These are phyloP conservation scores for Ceryle rudis DNA, from an alignment of 2,797 vertebrate species.

Conservation along the genomic window DNA sequence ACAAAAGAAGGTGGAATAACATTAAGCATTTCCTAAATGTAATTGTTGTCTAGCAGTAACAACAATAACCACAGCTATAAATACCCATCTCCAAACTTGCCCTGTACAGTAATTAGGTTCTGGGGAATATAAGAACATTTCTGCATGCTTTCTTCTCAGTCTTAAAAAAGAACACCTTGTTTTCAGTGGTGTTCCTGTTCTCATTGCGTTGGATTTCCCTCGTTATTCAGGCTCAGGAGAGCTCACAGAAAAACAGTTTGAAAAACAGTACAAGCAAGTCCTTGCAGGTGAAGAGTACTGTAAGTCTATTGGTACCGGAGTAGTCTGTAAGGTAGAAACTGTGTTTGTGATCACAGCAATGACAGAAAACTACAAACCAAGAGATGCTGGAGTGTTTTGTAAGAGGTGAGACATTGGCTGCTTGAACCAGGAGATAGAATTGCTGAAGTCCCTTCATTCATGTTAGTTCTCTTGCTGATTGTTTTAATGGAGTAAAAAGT, in stretches of 20 bases:
- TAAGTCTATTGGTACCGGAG: not conserved
- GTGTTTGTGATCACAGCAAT: not conserved
- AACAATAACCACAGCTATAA: not conserved
- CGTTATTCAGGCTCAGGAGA: not conserved
- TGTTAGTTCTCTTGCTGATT: not conserved
- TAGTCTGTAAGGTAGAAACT: not conserved
- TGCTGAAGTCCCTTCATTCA: not conserved
- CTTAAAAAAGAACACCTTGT: not conserved
- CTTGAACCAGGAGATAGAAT: not conserved
- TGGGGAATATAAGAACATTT: not conserved
- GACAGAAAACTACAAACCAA: not conserved
- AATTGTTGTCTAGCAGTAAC: not conserved
- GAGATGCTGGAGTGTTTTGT: not conserved
- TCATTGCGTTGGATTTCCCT: not conserved
- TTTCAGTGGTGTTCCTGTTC: not conserved
- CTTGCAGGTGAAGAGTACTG: not conserved
- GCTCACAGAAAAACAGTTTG: not conserved
- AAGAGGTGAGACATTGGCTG: not conserved
- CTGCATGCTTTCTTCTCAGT: not conserved
- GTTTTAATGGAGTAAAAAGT: slow-evolving; percentile 11
- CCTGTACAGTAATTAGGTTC: not conserved
- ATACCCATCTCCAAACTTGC: not conserved
- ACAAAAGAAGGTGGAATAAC: not conserved
- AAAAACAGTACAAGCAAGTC: not conserved
- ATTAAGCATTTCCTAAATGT: not conserved